Evolutionary conservation across 1,140 invertebrate genomes (phyloP), one percentile per base, ranked within the genome.

Genomic region (Pseudomyrmex gracilis): DNA sequence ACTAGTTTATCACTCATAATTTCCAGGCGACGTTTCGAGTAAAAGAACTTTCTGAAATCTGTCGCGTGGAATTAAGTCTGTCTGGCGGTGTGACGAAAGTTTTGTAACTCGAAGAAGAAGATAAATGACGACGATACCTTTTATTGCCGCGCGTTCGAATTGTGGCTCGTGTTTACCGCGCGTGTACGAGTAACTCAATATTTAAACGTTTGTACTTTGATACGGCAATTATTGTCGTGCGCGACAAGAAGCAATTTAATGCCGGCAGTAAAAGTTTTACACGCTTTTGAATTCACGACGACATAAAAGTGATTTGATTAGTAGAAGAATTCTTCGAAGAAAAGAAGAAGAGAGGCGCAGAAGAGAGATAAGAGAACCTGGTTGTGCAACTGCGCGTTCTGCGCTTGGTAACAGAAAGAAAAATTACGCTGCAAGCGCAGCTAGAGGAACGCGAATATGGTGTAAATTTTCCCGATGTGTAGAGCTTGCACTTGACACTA

Each of bases 221-320:
- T 64, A 24, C 70, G 45, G 34, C 58, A 63, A 61, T 82, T 34
- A 34, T 34, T 47, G 60, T 53, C 43, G 66, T 47, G 17, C n/a
- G 24, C 13, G 17, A 53, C n/a, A n/a, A 17, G 43, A 15, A 53
- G 57, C 34, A 34, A 34, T 34, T 73, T 73, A 74, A 82, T 74
- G 13, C 8, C 47, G 47, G 17, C 20, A 45, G 10, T 74, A 82
- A 64, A 82, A 82, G 68, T 51, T 74, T 74, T 74, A 64, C 24
- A 63, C 51, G 57, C n/a, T 43, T 64, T 53, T 45, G 57, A 74
- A 73, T 63, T 82, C 70, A 64, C 47, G 47, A 60, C 58, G 34
- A 74, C 55, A 74, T 74, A 74, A 82, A 82, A 82, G 70, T 64
- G 78, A 74, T 82, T 82, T 74, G 78, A 82, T 80, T 80, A 13